Evolutionary conservation across 2,113 vertebrate genomes (phyloP).

Genomic region (Oxygymnocypris stewartii): DNA sequence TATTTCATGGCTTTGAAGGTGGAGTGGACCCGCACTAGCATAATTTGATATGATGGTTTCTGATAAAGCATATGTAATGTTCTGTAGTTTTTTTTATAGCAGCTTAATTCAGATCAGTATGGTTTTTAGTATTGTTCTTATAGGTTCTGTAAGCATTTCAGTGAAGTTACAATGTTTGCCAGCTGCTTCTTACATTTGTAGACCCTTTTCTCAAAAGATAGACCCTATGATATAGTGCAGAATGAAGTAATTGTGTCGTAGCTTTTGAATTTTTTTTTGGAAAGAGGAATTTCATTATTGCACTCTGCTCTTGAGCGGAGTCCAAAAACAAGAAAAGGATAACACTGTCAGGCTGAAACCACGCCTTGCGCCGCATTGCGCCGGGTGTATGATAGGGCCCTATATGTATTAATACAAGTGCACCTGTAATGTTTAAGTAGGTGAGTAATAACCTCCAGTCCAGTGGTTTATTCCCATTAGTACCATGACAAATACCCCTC

Average conservation of each 20-base stretch:
- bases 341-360: no score
- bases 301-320: constrained; percentile 10
- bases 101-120: neutral
- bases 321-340: no score
- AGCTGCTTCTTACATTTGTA: neutral
- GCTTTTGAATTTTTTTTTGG: constrained; percentile 49
- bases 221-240: constrained; percentile 22
- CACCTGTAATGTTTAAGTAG: constrained; percentile 6
- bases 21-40: neutral
- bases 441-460: neutral
- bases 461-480: constrained; percentile 6
- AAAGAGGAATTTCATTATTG: constrained; percentile 44
- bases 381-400: no score
- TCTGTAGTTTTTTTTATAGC: neutral
- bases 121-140: neutral
- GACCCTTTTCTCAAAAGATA: constrained; percentile 16
- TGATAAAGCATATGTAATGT: neutral
- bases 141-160: neutral
- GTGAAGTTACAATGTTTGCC: neutral
- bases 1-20: constrained; percentile 26
- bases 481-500: constrained; percentile 1
- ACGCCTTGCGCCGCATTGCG: no score
- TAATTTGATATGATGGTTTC: neutral
- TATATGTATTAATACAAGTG: neutral
- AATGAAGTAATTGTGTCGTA: constrained; percentile 41